Percentiles rank a stretch among this genome's conserved stretches.
phyloP scores from a whole-genome alignment of 2,797 vertebrate species.

The Ctenochaetus hawaiiensis region DNA sequence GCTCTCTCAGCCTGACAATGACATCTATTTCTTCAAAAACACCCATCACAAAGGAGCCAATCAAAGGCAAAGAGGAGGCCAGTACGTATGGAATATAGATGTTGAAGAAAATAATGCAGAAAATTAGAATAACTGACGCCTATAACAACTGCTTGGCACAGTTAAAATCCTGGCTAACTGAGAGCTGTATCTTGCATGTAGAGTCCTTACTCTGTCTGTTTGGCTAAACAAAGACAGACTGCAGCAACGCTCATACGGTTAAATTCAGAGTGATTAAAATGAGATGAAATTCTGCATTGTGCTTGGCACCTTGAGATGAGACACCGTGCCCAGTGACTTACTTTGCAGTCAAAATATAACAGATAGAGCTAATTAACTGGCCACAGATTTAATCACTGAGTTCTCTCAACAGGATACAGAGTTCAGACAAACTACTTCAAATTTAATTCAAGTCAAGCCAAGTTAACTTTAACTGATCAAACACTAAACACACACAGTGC shows the following conservation, averaged over 20 bases:
- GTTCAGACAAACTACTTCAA: not conserved
- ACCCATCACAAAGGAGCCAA: too few species aligned
- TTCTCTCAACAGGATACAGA: conserved; percentile 8
- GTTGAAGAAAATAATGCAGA: too few species aligned
- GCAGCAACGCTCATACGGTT: not conserved
- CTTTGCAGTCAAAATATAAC: not conserved
- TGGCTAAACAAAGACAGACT: not conserved
- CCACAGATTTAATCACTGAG: not conserved
- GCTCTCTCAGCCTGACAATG: too few species aligned
- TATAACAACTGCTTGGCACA: too few species aligned
- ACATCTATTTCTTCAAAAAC: too few species aligned
- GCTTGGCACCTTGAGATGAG: not conserved
- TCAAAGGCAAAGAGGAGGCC: too few species aligned
- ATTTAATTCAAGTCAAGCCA: not conserved
- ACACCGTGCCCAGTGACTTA: not conserved
- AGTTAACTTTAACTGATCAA: not conserved
- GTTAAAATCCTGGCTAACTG: too few species aligned
- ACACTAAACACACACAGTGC: not conserved
- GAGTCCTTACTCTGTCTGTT: not conserved
- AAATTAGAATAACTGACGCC: too few species aligned
- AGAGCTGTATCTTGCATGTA: too few species aligned
- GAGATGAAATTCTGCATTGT: not conserved
- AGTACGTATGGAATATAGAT: too few species aligned
- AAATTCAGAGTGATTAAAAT: not conserved
- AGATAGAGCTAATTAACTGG: conserved; percentile 12